Percentiles rank a stretch among this genome's conserved stretches.
Conservation (phyloP, 2,888 invertebrate species). For the Teleiodes luculella region DNA sequence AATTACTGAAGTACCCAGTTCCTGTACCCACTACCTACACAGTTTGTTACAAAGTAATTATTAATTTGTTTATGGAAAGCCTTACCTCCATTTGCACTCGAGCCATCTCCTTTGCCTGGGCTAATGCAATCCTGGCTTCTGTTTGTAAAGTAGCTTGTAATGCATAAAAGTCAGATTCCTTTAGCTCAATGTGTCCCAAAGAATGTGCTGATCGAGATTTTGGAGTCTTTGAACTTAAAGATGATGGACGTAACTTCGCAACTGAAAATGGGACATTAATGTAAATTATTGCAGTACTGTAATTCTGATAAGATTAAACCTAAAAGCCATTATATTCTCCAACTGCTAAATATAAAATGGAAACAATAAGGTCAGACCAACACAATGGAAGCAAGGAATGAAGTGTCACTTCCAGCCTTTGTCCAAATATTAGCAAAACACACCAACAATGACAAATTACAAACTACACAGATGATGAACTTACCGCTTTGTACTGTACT, state of each 20-base stretch:
- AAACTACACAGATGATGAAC: too few species aligned
- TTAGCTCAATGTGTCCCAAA: slow-evolving; percentile 61
- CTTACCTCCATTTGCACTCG: slow-evolving; percentile 92
- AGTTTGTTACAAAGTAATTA: too few species aligned
- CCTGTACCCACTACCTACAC: too few species aligned
- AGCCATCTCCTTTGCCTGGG: slow-evolving; percentile 94
- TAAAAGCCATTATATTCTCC: neutral
- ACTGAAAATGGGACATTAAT: slow-evolving; percentile 37
- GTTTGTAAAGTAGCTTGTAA: slow-evolving; percentile 90
- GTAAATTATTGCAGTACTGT: neutral
- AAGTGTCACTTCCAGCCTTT: slow-evolving; percentile 10
- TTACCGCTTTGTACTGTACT: slow-evolving; percentile 64
- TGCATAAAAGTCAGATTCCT: slow-evolving; percentile 88
- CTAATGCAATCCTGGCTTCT: slow-evolving; percentile 91
- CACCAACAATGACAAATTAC: neutral
- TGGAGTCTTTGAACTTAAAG: slow-evolving; percentile 60
- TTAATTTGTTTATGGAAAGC: neutral
- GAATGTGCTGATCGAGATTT: slow-evolving; percentile 74
- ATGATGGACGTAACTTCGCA: slow-evolving; percentile 64
- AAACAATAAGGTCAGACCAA: slow-evolving; percentile 4
- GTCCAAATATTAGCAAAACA: neutral
- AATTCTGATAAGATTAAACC: neutral
- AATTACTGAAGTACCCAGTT: too few species aligned
- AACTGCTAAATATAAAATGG: neutral
- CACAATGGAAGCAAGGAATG: slow-evolving; percentile 18